Evolutionary conservation across 2,888 invertebrate species (phyloP).

Genomic region (Eulithis testata): DNA sequence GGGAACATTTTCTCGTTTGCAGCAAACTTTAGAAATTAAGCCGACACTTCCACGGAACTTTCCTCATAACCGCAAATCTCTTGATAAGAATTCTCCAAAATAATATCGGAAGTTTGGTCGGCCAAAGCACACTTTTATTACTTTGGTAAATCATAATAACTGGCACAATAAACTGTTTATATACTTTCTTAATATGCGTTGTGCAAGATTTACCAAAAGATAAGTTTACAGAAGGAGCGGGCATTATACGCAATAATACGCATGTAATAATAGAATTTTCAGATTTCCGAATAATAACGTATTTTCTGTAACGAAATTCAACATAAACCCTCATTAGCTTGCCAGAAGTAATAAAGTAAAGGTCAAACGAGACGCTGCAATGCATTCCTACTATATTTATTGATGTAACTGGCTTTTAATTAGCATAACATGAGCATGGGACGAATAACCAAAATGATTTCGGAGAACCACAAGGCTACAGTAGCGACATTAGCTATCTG

Average conservation of each 20-base stretch:
- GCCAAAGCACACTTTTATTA: conserved; percentile 56
- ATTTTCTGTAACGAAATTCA: no score
- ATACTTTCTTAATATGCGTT: conserved; percentile 16
- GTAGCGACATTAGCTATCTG: conserved; percentile 23
- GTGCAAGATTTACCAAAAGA: neutral
- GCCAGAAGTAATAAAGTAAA: conserved; percentile 14
- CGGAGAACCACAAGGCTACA: conserved; percentile 16
- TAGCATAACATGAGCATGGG: conserved; percentile 14
- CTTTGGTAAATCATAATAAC: conserved; percentile 52
- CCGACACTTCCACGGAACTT: conserved; percentile 31
- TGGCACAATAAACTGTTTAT: conserved; percentile 28
- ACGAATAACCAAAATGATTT: conserved; percentile 18
- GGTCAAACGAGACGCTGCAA: conserved; percentile 14
- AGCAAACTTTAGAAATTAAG: conserved; percentile 24
- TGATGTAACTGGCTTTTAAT: conserved; percentile 15
- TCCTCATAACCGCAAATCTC: conserved; percentile 42
- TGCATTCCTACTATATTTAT: conserved; percentile 11
- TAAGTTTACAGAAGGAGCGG: neutral
- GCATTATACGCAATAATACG: neutral
- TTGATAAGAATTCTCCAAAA: conserved; percentile 40
- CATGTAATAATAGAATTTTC: no score
- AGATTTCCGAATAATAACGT: no score
- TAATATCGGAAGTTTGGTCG: conserved; percentile 19
- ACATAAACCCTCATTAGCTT: neutral
- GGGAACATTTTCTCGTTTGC: conserved; percentile 3